Base-by-base conservation (phyloP, 1,140 invertebrate genomes). In the Macrosteles quadrilineatus region DNA sequence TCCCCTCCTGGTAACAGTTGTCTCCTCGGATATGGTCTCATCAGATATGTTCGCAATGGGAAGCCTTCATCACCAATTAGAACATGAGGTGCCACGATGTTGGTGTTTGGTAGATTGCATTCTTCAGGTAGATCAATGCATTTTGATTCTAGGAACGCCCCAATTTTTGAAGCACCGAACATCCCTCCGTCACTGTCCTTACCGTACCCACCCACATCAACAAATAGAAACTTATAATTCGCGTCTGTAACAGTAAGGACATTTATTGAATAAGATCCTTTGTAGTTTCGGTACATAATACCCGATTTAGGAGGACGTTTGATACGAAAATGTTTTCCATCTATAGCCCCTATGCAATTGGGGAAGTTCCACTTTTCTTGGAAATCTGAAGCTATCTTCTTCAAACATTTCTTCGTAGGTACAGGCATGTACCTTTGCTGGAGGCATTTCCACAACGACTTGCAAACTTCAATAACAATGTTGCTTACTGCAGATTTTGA, bases 11-110 rank as follows among this genome's bases (percentile, higher is more conserved):
- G 9, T 55, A 55, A 67, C 14, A 78, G 40, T n/a, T 63, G 31
- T 55, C 32, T 71, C 32, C 71, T 64, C 19, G 76, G 72, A 68
- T 76, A 82, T 36, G 80, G 81, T 68, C 77, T 76, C 74, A 82
- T 75, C n/a, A 81, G 32, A 40, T 78, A 73, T 27, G 45, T 14
- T 65, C 71, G 73, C 27, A 82, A 64, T 3, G 76, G 74, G 71
- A 81, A 80, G 14, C 75, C 77, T 57, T 80, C 78, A 72, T 82
- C 80, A 14, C 76, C 79, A 12, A 81, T 66, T 70, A 81, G 73
- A 27, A 77, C 67, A 71, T 72, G 72, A 2, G 75, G 76, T 23
- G 73, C 47, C 64, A 30, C n/a, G 29, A 72, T 27, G 21, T 70
- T 55, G 19, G 36, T 65, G 25, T 69, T 36, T 1, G 32, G 70